Conservation (phyloP, 2,888 invertebrate species). For the Drosophila seclusa region DNA sequence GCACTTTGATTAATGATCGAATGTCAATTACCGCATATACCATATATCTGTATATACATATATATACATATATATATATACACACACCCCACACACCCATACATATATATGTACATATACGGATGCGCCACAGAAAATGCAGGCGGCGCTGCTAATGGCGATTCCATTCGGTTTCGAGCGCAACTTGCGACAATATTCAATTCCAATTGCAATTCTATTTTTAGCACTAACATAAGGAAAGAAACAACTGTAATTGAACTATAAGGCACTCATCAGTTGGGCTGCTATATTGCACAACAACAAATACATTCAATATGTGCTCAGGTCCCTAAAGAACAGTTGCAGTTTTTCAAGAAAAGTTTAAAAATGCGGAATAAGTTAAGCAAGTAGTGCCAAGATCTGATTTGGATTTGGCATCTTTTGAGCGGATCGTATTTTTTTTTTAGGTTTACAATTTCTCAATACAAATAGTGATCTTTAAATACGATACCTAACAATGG, state of each 20-base stretch:
- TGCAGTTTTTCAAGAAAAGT: background rate
- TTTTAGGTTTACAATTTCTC: background rate
- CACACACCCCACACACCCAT: slow-evolving; percentile 21
- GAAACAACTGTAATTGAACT: background rate
- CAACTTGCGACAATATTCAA: slow-evolving; percentile 27
- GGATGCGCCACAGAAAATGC: slow-evolving; percentile 32
- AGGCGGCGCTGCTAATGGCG: slow-evolving; percentile 16
- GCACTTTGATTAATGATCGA: slow-evolving; percentile 85
- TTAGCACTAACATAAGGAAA: background rate
- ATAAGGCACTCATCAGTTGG: background rate
- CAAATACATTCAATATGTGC: background rate
- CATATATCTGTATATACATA: slow-evolving; percentile 23
- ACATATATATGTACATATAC: slow-evolving; percentile 8
- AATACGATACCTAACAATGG: background rate
- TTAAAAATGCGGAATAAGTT: background rate
- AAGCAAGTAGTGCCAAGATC: background rate
- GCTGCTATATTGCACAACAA: background rate
- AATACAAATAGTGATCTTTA: background rate
- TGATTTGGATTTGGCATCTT: background rate
- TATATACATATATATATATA: background rate
- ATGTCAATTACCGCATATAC: slow-evolving; percentile 84
- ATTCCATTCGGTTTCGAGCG: slow-evolving; percentile 1
- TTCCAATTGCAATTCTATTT: slow-evolving; percentile 10
- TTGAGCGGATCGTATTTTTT: background rate
- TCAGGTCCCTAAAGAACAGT: background rate